phyloP scores from a whole-genome alignment of 2,888 invertebrate species.

The Rhaphigaster nebulosa region DNA sequence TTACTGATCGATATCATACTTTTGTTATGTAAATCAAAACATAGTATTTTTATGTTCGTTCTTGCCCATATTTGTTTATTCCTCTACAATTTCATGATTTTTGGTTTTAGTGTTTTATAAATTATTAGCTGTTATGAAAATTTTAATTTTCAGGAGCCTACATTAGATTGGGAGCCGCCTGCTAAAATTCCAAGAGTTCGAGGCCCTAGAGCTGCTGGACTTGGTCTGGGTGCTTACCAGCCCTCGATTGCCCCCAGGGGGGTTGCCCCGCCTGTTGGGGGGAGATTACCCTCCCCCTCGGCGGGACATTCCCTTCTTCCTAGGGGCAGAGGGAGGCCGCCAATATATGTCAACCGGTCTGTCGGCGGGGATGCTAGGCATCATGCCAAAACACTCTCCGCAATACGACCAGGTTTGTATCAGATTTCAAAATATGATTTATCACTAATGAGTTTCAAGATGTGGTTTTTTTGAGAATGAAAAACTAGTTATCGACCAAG shows the following conservation, averaged over 20 bases:
- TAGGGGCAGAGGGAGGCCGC: slow-evolving; percentile 64
- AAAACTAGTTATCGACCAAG: not conserved
- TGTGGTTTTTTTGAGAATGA: not conserved
- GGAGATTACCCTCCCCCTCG: slow-evolving; percentile 61
- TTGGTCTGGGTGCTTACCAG: slow-evolving; percentile 63
- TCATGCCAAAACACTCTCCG: slow-evolving; percentile 61
- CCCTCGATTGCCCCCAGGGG: slow-evolving; percentile 63
- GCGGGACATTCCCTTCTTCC: slow-evolving; percentile 63
- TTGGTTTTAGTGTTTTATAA: not conserved
- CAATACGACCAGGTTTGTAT: slow-evolving; percentile 61
- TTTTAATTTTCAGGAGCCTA: slow-evolving; percentile 75
- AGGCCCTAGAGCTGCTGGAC: slow-evolving; percentile 67
- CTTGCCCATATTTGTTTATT: too few relatives aligned
- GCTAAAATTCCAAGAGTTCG: slow-evolving; percentile 88
- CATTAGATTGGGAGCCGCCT: slow-evolving; percentile 92
- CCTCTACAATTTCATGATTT: too few relatives aligned
- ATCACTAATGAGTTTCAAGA: not conserved
- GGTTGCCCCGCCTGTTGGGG: slow-evolving; percentile 61
- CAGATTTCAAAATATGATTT: not conserved
- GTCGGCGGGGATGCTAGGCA: slow-evolving; percentile 59
- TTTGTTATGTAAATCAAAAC: too few relatives aligned
- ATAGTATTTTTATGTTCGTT: too few relatives aligned
- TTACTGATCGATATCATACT: too few relatives aligned
- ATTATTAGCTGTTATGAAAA: not conserved
- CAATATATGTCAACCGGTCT: slow-evolving; percentile 64